Base-by-base conservation (phyloP, 2,888 invertebrate genomes). In the Dolichomitus sp. region DNA sequence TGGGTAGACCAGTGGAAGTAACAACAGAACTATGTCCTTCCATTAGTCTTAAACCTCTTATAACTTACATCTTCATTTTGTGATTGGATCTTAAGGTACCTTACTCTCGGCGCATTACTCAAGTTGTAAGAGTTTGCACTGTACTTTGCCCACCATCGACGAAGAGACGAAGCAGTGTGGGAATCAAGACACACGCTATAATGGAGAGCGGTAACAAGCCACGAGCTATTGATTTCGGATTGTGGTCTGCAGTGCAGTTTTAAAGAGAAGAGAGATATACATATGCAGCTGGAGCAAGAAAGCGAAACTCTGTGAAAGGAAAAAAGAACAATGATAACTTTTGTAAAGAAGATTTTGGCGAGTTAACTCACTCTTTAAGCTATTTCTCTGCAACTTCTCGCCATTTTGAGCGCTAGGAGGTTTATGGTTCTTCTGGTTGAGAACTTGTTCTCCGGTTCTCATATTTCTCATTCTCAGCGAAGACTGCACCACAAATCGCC, bases 201-300 rank as follows among this genome's bases (percentile, higher is more conserved):
- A 88, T 86, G 81, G 88, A 90, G 87, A 87, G 81, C 86, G 84
- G 86, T 84, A 89, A 88, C 90, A 88, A 88, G 88, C 89, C 90
- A 84, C 89, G 80, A 87, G 88, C 88, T 91, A 91, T 91, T 90
- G 90, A 90, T 91, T 91, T 91, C 88, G 89, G 87, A 90, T 90
- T 90, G 89, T 85, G 87, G 88, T 77, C 45, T 17, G 54, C 40
- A 27, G 42, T 54, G 66, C 57, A 68, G 61, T 23, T 59, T 50
- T 27, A 2, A 17, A 45, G 19, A 12, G 42, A 45, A 12, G 66
- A 78, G 74, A 82, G 74, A 76, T 52, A 69, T 77, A 70, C 59
- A 72, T 70, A 76, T 30, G 37, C 11, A 27, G 48, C 19, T n/a
- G 3, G 14, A 65, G 45, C 48, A 27, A 66, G 68, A 48, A 40